Conservation (phyloP, 2,797 vertebrate genomes). For the Steatocranus sp. region DNA sequence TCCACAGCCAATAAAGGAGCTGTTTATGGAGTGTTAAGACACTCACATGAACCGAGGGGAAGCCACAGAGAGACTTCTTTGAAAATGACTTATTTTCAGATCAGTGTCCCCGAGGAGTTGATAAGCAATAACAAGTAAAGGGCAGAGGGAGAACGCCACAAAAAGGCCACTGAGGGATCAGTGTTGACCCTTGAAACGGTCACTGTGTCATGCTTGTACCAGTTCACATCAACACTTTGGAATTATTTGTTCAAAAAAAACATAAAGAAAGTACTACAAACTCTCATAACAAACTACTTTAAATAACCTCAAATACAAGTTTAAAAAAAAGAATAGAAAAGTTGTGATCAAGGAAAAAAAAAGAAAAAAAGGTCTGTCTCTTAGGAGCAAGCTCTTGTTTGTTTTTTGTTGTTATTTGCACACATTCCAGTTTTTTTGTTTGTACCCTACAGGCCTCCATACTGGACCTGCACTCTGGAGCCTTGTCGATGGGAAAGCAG, state of each 20-base stretch:
- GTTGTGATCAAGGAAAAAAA: no score
- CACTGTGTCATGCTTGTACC: neutral
- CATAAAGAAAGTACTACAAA: neutral
- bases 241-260: neutral
- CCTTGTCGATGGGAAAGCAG: constrained; percentile 91
- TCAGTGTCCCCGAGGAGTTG: constrained; percentile 4
- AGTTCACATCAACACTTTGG: neutral
- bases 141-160: neutral
- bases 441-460: constrained; percentile 86
- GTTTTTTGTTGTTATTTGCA: neutral
- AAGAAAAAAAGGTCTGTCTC: no score
- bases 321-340: fast-evolving
- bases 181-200: neutral
- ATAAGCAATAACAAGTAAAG: constrained; percentile 31
- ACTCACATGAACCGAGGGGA: neutral
- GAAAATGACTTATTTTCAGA: constrained; percentile 26
- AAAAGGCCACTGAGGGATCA: neutral
- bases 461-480: constrained; percentile 93
- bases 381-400: no score
- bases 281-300: constrained; percentile 9
- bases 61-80: neutral
- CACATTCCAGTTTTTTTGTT: neutral
- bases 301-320: neutral
- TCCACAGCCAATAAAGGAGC: constrained; percentile 6
- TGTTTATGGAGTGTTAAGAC: constrained; percentile 47